A percentile compares a stretch with the other conserved stretches of the same genome.
Evolutionary conservation across 2,888 invertebrate species (phyloP).

Genomic region (Meta bourneti): DNA sequence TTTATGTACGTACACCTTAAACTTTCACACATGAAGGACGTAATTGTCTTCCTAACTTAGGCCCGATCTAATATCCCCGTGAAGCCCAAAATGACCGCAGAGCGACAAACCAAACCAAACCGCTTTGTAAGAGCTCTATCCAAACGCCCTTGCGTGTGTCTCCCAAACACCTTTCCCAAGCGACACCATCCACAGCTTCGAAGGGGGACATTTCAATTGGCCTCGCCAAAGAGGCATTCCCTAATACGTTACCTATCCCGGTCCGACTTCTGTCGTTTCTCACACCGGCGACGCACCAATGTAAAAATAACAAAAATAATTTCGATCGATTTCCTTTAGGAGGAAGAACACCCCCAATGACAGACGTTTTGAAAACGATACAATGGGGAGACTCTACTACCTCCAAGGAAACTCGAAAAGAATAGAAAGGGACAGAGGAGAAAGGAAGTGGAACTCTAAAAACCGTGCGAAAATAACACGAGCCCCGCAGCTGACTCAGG

Average conservation of each 20-base stretch:
- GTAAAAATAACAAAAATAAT: constrained; percentile 57
- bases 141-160: too few relatives aligned
- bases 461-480: constrained; percentile 43
- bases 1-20: too few relatives aligned
- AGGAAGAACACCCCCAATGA: constrained; percentile 53
- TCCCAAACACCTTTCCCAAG: too few relatives aligned
- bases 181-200: too few relatives aligned
- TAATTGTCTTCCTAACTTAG: too few relatives aligned
- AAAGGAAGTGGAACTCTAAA: constrained; percentile 11
- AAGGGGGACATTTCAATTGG: too few relatives aligned
- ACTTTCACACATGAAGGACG: too few relatives aligned
- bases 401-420: neutral
- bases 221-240: too few relatives aligned
- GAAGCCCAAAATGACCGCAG: too few relatives aligned
- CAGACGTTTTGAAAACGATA: constrained; percentile 57
- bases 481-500: constrained; percentile 34
- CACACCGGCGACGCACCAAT: neutral
- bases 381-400: constrained; percentile 38
- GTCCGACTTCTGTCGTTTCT: constrained; percentile 3
- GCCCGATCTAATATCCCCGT: too few relatives aligned
- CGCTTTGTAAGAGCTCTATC: too few relatives aligned
- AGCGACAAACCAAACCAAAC: too few relatives aligned
- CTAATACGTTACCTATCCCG: neutral
- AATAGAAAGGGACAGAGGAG: neutral
- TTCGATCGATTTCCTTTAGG: constrained; percentile 64